A percentile compares a stretch with the other conserved stretches of the same genome.
phyloP scores from a whole-genome alignment of 2,797 vertebrate species.

The Cynodonichthys magdalenae region DNA sequence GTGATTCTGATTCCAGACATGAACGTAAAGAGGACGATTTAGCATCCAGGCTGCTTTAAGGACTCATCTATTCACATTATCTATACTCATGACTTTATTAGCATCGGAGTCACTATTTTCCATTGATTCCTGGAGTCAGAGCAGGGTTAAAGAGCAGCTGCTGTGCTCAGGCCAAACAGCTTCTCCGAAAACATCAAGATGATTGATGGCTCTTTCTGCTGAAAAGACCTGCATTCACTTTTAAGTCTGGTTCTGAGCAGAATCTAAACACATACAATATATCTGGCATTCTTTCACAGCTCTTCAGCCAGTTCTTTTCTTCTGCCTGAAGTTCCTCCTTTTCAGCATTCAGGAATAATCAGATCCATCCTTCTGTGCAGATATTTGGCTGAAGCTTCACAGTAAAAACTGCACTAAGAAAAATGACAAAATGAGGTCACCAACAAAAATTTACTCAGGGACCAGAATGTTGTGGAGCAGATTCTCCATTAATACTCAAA shows the following conservation, averaged over 20 bases:
- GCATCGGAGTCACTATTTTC: constrained; percentile 76
- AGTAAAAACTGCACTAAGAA: constrained; percentile 11
- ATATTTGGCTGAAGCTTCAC: constrained; percentile 63
- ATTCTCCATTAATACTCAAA: no score
- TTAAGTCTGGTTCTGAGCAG: constrained; percentile 6
- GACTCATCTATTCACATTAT: constrained; percentile 72
- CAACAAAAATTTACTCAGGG: not conserved
- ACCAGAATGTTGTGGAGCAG: no score
- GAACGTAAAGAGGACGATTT: constrained; percentile 63
- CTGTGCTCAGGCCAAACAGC: not conserved
- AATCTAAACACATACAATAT: constrained; percentile 29
- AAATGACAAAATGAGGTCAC: constrained; percentile 23
- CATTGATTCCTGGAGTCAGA: constrained; percentile 78
- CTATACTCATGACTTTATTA: constrained; percentile 79
- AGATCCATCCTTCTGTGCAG: constrained; percentile 63
- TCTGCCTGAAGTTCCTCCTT: constrained; percentile 48
- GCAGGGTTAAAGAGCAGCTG: constrained; percentile 24
- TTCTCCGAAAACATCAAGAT: constrained; percentile 22
- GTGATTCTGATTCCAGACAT: constrained; percentile 64
- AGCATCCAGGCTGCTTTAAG: constrained; percentile 68
- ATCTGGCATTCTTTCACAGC: constrained; percentile 34
- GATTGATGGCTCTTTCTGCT: constrained; percentile 11
- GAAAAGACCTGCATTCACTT: constrained; percentile 2
- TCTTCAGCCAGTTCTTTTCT: constrained; percentile 25
- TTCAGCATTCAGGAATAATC: constrained; percentile 63